Conservation (phyloP, 2,888 invertebrate species). For the Dasypolia templi region DNA sequence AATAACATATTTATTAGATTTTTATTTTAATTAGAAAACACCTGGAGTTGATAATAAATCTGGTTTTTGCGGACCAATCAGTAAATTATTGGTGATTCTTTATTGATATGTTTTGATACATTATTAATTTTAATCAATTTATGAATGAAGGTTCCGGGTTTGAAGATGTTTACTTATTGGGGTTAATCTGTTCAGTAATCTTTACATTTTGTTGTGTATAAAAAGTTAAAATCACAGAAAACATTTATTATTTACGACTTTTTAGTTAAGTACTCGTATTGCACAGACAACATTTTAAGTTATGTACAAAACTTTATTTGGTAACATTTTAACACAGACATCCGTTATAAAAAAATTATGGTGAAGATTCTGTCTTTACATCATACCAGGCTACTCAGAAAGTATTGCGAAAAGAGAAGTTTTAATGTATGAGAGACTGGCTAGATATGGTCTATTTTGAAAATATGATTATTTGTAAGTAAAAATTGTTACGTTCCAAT, state of each 20-base stretch:
- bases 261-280: too few relatives aligned
- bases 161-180: conserved; percentile 35
- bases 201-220: conserved; percentile 22
- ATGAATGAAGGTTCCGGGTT: conserved; percentile 43
- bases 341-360: neutral
- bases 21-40: conserved; percentile 58
- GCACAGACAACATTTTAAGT: neutral
- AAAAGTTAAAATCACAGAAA: conserved; percentile 20
- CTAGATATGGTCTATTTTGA: too few relatives aligned
- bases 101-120: conserved; percentile 44
- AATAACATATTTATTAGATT: conserved; percentile 43
- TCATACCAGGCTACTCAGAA: too few relatives aligned
- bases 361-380: too few relatives aligned
- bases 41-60: conserved; percentile 41
- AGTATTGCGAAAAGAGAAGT: too few relatives aligned
- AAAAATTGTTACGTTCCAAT: too few relatives aligned
- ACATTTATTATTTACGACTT: conserved; percentile 17
- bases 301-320: neutral
- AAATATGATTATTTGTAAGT: too few relatives aligned
- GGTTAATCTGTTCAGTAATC: conserved; percentile 45
- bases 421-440: too few relatives aligned
- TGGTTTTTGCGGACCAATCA: conserved; percentile 35
- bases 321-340: neutral
- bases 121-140: conserved; percentile 55
- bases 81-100: conserved; percentile 41